Percentiles rank a stretch among this genome's conserved stretches.
Evolutionary conservation across 2,797 vertebrate genomes (phyloP).

Genomic region (Chrysolophus pictus): DNA sequence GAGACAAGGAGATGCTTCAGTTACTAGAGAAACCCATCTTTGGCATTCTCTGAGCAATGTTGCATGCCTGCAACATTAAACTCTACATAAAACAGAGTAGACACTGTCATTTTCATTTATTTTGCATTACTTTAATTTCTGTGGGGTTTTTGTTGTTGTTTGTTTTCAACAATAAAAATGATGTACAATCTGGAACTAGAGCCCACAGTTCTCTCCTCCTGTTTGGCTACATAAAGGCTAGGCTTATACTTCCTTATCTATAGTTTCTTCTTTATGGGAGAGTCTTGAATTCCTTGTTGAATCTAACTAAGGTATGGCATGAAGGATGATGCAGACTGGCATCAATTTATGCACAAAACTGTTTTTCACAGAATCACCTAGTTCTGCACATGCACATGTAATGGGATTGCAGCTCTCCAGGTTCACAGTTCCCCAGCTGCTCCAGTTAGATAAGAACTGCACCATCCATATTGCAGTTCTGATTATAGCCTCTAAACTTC

Average conservation of each 20-base stretch:
- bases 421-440: not conserved
- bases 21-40: not conserved
- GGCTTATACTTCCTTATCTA: not conserved
- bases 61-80: not conserved
- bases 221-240: not conserved
- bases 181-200: not conserved
- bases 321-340: not conserved
- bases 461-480: not conserved
- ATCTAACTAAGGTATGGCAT: not conserved
- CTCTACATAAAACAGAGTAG: not conserved
- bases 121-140: not conserved
- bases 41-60: not conserved
- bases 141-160: no score
- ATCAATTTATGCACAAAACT: not conserved
- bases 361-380: not conserved
- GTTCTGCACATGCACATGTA: not conserved
- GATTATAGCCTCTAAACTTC: not conserved
- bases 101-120: not conserved
- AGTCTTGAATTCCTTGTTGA: not conserved
- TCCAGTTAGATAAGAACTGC: not conserved
- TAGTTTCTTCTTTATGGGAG: not conserved
- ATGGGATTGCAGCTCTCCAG: not conserved
- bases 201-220: not conserved
- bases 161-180: not conserved
- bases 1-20: not conserved